Evolutionary conservation across 2,113 vertebrate genomes (phyloP).

Genomic region (Gnathochromis pfefferi): DNA sequence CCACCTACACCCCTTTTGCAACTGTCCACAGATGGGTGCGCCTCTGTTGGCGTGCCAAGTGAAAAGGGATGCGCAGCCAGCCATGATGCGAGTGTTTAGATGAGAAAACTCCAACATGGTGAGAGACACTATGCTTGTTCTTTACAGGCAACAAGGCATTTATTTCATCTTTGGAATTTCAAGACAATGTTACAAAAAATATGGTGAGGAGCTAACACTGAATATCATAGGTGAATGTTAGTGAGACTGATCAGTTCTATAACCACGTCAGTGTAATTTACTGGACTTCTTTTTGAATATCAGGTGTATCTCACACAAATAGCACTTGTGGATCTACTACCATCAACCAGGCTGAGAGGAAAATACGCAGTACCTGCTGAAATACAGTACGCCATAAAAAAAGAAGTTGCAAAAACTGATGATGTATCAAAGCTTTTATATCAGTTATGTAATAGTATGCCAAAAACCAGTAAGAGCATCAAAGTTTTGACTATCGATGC

Average conservation of each 20-base stretch:
- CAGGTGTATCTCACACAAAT: background rate
- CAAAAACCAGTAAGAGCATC: background rate
- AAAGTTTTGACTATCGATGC: background rate
- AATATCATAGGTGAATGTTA: background rate
- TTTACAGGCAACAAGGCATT: background rate
- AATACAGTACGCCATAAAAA: background rate
- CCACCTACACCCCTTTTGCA: constrained; percentile 6
- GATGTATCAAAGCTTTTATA: background rate
- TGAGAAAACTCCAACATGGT: background rate
- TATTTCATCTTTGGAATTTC: background rate
- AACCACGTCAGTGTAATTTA: background rate
- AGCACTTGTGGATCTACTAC: background rate
- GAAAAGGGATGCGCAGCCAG: constrained; percentile 31
- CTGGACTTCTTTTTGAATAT: background rate
- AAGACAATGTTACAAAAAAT: background rate
- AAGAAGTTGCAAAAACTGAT: background rate
- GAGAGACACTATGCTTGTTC: background rate
- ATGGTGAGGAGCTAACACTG: background rate
- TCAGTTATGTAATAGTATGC: background rate
- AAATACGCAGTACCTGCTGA: background rate
- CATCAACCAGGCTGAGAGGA: background rate
- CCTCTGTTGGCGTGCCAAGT: background rate
- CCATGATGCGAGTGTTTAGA: constrained; percentile 29
- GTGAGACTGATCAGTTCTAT: background rate
- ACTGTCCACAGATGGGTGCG: constrained; percentile 23